These are phyloP conservation scores for Mormyrus lacerda DNA, from an alignment of 2,113 vertebrate genomes.

Conservation along the genomic window DNA sequence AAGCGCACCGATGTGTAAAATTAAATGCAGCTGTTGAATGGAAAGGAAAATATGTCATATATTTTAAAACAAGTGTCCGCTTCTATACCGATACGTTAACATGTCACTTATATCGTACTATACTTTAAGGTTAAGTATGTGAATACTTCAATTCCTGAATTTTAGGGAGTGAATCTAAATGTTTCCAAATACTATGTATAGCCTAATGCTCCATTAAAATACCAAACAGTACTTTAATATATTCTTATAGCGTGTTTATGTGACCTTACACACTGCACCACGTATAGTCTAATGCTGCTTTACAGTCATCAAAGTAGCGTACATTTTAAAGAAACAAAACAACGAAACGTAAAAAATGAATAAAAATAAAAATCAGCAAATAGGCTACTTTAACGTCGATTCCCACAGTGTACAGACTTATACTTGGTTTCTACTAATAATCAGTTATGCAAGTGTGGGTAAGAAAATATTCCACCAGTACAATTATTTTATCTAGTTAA, in stretches of 20 bases:
- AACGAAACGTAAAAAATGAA: not conserved
- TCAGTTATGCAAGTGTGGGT: not conserved
- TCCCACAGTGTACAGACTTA: not conserved
- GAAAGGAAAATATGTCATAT: constrained; percentile 42
- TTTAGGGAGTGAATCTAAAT: not conserved
- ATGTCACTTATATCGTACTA: not conserved
- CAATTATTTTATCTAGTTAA: not conserved
- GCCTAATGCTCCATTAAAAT: not conserved
- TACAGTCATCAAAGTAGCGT: not conserved
- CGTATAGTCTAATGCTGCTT: not conserved
- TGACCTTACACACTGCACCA: not conserved
- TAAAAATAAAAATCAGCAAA: not conserved
- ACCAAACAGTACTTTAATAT: not conserved
- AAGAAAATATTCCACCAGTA: not conserved
- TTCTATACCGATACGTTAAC: constrained; percentile 21
- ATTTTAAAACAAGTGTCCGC: constrained; percentile 30
- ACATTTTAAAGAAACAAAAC: not conserved
- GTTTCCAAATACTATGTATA: not conserved
- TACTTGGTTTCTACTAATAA: not conserved
- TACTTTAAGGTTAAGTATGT: not conserved
- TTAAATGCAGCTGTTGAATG: constrained; percentile 64
- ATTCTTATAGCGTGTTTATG: not conserved
- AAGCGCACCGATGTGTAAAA: constrained; percentile 73
- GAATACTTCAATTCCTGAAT: not conserved
- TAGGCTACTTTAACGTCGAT: not conserved